Evolutionary conservation across 1,140 invertebrate genomes (phyloP).

Genomic region (Medauroidea extradentata): DNA sequence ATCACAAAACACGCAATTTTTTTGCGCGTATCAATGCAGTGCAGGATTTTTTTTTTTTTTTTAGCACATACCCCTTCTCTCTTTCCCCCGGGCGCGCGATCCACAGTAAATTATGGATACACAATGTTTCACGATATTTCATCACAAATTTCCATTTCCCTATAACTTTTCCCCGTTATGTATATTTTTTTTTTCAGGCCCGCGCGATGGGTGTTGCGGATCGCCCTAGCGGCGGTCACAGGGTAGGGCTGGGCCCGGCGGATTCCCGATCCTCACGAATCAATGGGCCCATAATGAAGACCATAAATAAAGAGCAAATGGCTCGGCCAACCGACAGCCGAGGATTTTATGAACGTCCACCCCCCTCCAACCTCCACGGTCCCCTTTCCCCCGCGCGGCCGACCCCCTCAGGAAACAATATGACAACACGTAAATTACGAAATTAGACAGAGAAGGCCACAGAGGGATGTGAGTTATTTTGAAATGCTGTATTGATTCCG

Average conservation of each 20-base stretch:
- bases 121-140: conserved; percentile 26
- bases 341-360: conserved; percentile 28
- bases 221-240: not conserved
- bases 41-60: too few species aligned
- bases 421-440: conserved; percentile 31
- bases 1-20: too few species aligned
- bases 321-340: conserved; percentile 24
- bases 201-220: not conserved
- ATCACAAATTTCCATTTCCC: conserved; percentile 33
- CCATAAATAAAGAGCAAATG: conserved; percentile 31
- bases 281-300: conserved; percentile 33
- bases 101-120: conserved; percentile 15
- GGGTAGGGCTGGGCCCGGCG: not conserved
- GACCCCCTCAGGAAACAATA: conserved; percentile 26
- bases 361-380: too few species aligned
- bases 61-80: too few species aligned
- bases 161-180: conserved; percentile 27
- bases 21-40: too few species aligned
- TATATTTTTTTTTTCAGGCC: not conserved
- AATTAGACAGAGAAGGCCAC: conserved; percentile 24
- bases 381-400: not conserved
- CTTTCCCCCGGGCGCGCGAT: too few species aligned
- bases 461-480: conserved; percentile 19
- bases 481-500: conserved; percentile 18
- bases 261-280: conserved; percentile 22